Percentiles rank a stretch among this genome's conserved stretches.
Conservation (phyloP, 2,113 vertebrate genomes). For the Girardinichthys multiradiatus region DNA sequence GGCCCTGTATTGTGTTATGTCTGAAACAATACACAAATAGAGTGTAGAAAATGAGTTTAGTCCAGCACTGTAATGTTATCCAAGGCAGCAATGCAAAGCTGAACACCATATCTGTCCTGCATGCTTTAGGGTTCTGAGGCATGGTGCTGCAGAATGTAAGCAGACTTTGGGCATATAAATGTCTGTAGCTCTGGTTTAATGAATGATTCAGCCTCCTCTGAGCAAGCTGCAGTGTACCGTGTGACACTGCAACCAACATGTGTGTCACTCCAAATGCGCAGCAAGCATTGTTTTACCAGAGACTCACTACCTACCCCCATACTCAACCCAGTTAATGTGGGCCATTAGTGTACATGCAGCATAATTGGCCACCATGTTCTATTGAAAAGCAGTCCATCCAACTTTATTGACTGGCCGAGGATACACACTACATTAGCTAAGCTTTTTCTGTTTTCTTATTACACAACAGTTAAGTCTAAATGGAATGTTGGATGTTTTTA, state of each 20-base stretch:
- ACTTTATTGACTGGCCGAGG: conserved; percentile 44
- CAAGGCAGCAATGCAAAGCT: not conserved
- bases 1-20: no score
- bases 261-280: conserved; percentile 28
- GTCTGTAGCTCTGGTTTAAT: conserved; percentile 30
- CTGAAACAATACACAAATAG: not conserved
- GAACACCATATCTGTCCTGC: not conserved
- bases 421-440: conserved; percentile 53
- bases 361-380: conserved; percentile 75
- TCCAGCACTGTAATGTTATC: not conserved
- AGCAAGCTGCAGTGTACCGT: conserved; percentile 8
- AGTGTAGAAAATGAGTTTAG: not conserved
- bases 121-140: conserved; percentile 2
- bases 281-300: conserved; percentile 57
- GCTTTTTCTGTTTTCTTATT: conserved; percentile 17
- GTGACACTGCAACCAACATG: conserved; percentile 14
- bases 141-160: conserved; percentile 26
- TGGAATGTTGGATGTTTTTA: conserved; percentile 27
- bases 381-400: conserved; percentile 58
- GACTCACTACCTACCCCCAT: conserved; percentile 44
- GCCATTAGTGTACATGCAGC: conserved; percentile 64
- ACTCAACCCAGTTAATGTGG: conserved; percentile 62
- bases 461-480: conserved; percentile 45
- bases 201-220: conserved; percentile 44
- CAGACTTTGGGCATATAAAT: conserved; percentile 24